Evolutionary conservation across 2,888 invertebrate genomes (phyloP).

Genomic region (Tinea trinotella): DNA sequence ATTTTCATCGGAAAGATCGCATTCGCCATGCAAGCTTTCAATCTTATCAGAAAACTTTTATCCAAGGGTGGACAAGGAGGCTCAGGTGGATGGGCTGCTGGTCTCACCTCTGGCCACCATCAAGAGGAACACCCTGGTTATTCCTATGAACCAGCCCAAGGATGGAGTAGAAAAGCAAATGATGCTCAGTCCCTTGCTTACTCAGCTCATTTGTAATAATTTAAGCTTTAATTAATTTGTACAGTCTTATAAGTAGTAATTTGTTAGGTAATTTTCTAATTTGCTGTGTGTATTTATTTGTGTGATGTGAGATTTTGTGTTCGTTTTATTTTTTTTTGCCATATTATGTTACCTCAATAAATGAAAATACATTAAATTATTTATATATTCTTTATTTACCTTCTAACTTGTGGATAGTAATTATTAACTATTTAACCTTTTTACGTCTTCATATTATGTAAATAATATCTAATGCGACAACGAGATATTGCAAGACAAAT

Average conservation of each 20-base stretch:
- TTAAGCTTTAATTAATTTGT: slow-evolving; percentile 21
- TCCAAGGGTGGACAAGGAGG: slow-evolving; percentile 74
- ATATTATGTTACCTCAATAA: slow-evolving; percentile 14
- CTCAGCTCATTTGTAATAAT: slow-evolving; percentile 45
- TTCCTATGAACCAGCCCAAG: slow-evolving; percentile 68
- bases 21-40: slow-evolving; percentile 81
- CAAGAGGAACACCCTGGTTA: slow-evolving; percentile 69
- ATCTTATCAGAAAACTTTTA: slow-evolving; percentile 76
- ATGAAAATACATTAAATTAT: background rate
- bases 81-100: slow-evolving; percentile 53
- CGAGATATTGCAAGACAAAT: background rate
- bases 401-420: no score
- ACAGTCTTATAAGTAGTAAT: slow-evolving; percentile 11
- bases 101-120: slow-evolving; percentile 77
- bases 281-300: slow-evolving; percentile 30
- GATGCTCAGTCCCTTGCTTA: slow-evolving; percentile 81
- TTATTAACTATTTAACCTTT: background rate
- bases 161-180: slow-evolving; percentile 77
- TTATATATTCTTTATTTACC: background rate
- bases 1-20: slow-evolving; percentile 88
- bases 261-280: slow-evolving; percentile 29
- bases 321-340: slow-evolving; percentile 1
- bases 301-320: slow-evolving; percentile 25
- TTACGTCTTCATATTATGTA: background rate
- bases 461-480: background rate